Conservation (phyloP, 2,888 invertebrate species). For the Lochmaea crataegi region DNA sequence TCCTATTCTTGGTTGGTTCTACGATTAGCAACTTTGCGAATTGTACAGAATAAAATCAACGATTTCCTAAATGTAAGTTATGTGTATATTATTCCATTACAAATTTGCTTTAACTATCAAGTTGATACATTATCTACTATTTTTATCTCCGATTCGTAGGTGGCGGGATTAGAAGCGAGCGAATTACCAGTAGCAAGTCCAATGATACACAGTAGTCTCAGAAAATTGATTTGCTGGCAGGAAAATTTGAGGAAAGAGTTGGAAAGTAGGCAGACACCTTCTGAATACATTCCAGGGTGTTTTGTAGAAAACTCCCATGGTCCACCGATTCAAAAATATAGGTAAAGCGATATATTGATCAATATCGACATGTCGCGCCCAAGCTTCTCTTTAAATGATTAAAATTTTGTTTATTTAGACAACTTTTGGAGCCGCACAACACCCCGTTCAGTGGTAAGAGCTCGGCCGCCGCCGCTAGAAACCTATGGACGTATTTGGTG, state of each 20-base stretch:
- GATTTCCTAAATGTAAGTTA: constrained; percentile 76
- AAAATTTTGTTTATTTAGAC: constrained; percentile 65
- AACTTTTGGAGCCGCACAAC: constrained; percentile 91
- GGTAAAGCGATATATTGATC: constrained; percentile 61
- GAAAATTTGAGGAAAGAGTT: constrained; percentile 77
- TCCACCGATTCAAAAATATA: constrained; percentile 93
- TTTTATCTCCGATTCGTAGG: constrained; percentile 49
- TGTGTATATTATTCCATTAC: too few species aligned
- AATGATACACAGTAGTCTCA: constrained; percentile 87
- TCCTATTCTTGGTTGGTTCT: constrained; percentile 97
- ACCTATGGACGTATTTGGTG: constrained; percentile 94
- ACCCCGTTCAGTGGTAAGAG: constrained; percentile 88
- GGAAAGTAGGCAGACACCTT: constrained; percentile 82
- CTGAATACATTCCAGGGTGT: constrained; percentile 91
- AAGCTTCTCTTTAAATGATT: not conserved
- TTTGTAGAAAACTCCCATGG: constrained; percentile 83
- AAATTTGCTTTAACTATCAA: not conserved
- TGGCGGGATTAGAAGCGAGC: constrained; percentile 63
- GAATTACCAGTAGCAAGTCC: constrained; percentile 96
- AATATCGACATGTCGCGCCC: not conserved
- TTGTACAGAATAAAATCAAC: constrained; percentile 85
- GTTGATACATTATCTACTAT: not conserved
- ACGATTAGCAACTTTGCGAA: constrained; percentile 86
- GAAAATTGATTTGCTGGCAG: constrained; percentile 91
- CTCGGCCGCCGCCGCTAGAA: constrained; percentile 79